Conservation (phyloP, 2,888 invertebrate species). For the Stenodema calcarata region DNA sequence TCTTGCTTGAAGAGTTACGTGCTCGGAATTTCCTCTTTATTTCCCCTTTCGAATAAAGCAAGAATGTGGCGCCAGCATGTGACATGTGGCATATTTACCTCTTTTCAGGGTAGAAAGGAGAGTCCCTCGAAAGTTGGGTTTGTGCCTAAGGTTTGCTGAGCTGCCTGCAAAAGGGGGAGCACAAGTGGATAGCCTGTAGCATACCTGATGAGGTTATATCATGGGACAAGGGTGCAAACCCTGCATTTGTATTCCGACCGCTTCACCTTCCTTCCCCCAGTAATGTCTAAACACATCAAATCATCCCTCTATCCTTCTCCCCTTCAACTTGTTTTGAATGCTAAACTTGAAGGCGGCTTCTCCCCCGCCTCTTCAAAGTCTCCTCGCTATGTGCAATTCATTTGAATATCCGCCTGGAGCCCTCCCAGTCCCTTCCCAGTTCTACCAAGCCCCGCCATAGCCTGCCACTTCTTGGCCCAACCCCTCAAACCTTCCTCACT, state of each 20-base stretch:
- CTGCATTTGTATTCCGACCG: slow-evolving; percentile 51
- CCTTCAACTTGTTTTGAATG: slow-evolving; percentile 52
- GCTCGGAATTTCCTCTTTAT: neutral
- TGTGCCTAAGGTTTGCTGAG: slow-evolving; percentile 21
- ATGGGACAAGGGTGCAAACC: slow-evolving; percentile 50
- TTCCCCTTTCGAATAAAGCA: neutral
- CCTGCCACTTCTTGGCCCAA: neutral
- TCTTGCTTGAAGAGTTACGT: neutral
- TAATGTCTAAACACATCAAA: slow-evolving; percentile 55
- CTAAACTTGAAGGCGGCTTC: slow-evolving; percentile 34
- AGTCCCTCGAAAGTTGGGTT: slow-evolving; percentile 15
- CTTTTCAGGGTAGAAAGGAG: neutral
- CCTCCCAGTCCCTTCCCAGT: neutral
- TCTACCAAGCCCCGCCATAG: neutral
- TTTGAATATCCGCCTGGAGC: slow-evolving; percentile 50
- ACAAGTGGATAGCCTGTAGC: slow-evolving; percentile 9
- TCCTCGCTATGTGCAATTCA: slow-evolving; percentile 51
- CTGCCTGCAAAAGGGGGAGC: slow-evolving; percentile 10
- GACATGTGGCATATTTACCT: slow-evolving; percentile 41
- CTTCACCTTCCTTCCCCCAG: neutral
- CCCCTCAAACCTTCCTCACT: neutral
- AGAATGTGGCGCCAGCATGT: slow-evolving; percentile 1
- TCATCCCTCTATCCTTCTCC: slow-evolving; percentile 46
- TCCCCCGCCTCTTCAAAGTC: neutral
- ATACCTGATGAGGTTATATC: slow-evolving; percentile 48